Evolutionary conservation across 2,888 invertebrate genomes (phyloP).

Genomic region (Mactromeris polynyma): DNA sequence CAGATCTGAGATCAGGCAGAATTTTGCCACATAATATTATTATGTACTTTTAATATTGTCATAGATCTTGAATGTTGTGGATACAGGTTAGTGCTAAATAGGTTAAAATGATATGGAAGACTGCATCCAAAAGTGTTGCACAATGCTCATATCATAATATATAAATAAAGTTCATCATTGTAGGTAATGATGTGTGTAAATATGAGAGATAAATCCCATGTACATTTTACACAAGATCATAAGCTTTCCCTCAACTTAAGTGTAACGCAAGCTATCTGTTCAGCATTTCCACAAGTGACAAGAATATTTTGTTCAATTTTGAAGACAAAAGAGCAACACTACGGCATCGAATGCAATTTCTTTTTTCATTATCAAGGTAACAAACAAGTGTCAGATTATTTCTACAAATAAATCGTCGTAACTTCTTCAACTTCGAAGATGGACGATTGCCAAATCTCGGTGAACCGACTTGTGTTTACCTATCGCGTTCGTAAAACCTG

Average conservation of each 20-base stretch:
- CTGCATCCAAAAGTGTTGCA: too few species aligned
- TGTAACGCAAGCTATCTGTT: background rate
- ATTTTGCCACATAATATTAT: too few species aligned
- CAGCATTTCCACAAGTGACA: too few species aligned
- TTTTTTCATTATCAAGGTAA: background rate
- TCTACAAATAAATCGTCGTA: background rate
- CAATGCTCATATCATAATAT: too few species aligned
- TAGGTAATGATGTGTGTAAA: background rate
- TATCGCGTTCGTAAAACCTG: background rate
- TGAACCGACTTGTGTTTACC: background rate
- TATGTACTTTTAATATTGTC: too few species aligned
- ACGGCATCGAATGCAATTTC: background rate
- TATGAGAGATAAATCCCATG: background rate
- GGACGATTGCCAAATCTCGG: conserved; percentile 16
- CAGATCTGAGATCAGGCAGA: too few species aligned
- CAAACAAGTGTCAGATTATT: conserved; percentile 7
- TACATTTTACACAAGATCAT: background rate
- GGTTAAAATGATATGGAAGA: too few species aligned
- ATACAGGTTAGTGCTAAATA: too few species aligned
- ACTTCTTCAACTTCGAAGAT: conserved; percentile 1
- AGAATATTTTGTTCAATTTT: too few species aligned
- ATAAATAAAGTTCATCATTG: too few species aligned
- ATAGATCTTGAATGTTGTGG: too few species aligned
- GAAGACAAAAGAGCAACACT: too few species aligned
- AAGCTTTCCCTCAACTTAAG: background rate